Conservation (phyloP, 1,140 invertebrate species). For the Tetramorium alpestre region DNA sequence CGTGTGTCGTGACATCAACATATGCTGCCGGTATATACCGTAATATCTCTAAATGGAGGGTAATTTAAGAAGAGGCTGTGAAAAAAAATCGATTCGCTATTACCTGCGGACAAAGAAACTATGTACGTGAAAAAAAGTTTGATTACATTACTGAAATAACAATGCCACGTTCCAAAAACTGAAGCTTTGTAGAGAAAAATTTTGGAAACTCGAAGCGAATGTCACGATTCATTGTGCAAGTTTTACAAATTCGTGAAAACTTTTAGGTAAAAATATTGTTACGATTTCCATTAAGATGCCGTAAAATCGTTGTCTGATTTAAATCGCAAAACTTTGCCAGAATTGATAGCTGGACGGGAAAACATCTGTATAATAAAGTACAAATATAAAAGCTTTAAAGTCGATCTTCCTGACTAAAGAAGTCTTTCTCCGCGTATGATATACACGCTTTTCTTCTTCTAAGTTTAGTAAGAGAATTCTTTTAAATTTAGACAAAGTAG, state of each 20-base stretch:
- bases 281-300: neutral
- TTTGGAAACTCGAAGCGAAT: neutral
- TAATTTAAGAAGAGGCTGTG: neutral
- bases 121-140: neutral
- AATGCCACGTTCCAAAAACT: neutral
- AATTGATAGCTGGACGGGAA: neutral
- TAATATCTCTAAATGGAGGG: neutral
- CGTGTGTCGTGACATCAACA: neutral
- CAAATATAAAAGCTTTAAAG: slow-evolving; percentile 1
- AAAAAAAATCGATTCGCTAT: neutral
- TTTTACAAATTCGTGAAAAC: neutral
- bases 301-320: neutral
- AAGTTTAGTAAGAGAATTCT: neutral
- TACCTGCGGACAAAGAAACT: neutral
- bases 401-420: neutral
- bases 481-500: neutral
- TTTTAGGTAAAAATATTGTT: neutral
- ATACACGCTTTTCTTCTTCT: neutral
- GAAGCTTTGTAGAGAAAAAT: neutral
- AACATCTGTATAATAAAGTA: neutral
- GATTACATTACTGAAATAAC: neutral
- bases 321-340: neutral
- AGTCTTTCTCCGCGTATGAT: neutral
- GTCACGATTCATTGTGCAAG: neutral
- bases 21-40: too few relatives aligned